Base-by-base conservation (phyloP, 1,140 invertebrate species). In the Ceratina australensis region DNA sequence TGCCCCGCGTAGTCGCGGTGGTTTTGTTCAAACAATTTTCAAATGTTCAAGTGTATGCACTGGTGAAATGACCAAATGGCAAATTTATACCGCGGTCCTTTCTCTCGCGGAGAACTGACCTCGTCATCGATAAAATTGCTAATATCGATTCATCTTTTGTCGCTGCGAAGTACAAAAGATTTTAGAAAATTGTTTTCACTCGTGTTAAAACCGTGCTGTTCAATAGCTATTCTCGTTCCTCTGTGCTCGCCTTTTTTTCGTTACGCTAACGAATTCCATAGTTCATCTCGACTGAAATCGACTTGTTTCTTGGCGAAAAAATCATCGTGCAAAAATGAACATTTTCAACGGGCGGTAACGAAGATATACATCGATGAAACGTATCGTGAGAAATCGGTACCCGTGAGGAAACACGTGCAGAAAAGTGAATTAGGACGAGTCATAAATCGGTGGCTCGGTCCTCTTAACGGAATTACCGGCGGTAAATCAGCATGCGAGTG, bases 1-100 rank as follows among this genome's bases (percentile, higher is more conserved):
- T 82, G 67, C 69, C 61, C 71, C 82, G 74, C 60, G 79, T 77
- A 78, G 79, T 57, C 59, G 54, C 65, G 33, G 79, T 60, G 85
- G 87, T 79, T 85, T 87, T 85, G 80, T 82, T 86, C 85, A 81
- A 88, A 88, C 86, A 86, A 87, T 88, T 88, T 88, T 86, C 82
- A 84, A 87, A 87, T 87, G 83, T 78, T 74, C 66, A 42, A 73
- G 63, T 66, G 78, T 72, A 83, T 61, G 68, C 73, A 69, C 67
- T 57, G 74, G 33, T 67, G 68, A 60, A 54, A 26, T 15, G 69
- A 56, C 65, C 67, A 56, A n/a, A 76, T 47, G 26, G 33, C 69
- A 86, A 87, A 87, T 87, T 85, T 79, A 81, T 83, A 79, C 80
- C 67, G 73, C 49, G 77, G 82, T 80, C 33, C 33, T 42, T 42